Conservation (phyloP, 2,888 invertebrate genomes). For the Cryptocephalus primarius region DNA sequence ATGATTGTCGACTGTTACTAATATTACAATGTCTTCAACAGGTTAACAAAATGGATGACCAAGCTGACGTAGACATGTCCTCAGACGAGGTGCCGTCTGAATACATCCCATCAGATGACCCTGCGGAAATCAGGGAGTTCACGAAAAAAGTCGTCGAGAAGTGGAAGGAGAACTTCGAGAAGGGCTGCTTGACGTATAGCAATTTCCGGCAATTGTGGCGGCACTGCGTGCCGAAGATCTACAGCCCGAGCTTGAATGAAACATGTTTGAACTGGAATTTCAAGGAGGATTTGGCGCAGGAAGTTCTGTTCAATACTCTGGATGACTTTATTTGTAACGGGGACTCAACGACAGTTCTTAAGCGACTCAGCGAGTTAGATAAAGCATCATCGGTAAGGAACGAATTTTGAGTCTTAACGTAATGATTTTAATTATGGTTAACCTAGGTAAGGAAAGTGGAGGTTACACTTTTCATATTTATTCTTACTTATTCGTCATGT, state of each 20-base stretch:
- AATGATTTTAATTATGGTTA: no score
- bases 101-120: conserved; percentile 7
- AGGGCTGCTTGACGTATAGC: conserved; percentile 19
- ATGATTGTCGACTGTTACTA: no score
- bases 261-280: conserved; percentile 64
- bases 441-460: no score
- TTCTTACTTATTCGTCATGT: no score
- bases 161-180: conserved; percentile 9
- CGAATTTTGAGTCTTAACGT: no score
- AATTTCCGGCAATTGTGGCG: conserved; percentile 65
- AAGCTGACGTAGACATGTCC: not conserved
- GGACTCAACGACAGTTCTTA: conserved; percentile 30
- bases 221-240: conserved; percentile 60
- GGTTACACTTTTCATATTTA: no score
- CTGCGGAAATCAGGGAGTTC: conserved; percentile 7
- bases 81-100: conserved; percentile 2
- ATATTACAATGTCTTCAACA: no score
- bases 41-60: no score
- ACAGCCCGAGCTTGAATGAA: conserved; percentile 57
- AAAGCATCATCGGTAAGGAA: conserved; percentile 50
- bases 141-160: conserved; percentile 9
- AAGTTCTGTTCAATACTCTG: conserved; percentile 61
- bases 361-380: conserved; percentile 51
- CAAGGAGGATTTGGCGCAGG: conserved; percentile 59
- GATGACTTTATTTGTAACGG: conserved; percentile 76